Conservation (phyloP, 2,113 vertebrate genomes). For the Coturnix japonica region DNA sequence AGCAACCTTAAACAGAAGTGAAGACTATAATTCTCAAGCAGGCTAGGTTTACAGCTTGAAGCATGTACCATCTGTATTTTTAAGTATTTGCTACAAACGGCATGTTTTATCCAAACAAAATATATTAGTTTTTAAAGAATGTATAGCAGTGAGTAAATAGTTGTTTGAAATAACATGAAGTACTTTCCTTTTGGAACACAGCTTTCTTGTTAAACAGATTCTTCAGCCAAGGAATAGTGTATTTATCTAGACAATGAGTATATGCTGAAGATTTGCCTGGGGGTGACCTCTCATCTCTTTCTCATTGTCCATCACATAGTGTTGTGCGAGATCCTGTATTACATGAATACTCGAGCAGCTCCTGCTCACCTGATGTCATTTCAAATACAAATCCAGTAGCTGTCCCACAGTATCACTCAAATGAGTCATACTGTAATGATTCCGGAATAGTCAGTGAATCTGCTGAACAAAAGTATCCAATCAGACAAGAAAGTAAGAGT, state of each 20-base stretch:
- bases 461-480: background rate
- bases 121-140: background rate
- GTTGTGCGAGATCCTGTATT: constrained; percentile 36
- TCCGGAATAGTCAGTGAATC: constrained; percentile 30
- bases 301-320: constrained; percentile 58
- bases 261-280: constrained; percentile 34
- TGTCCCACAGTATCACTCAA: constrained; percentile 27
- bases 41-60: background rate
- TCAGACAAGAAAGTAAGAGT: constrained; percentile 51
- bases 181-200: background rate
- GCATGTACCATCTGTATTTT: background rate
- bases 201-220: constrained; percentile 25
- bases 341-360: constrained; percentile 42
- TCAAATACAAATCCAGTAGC: constrained; percentile 53
- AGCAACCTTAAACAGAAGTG: background rate
- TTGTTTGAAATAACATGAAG: background rate
- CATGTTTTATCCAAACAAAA: background rate
- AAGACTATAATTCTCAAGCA: background rate
- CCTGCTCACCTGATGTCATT: constrained; percentile 51
- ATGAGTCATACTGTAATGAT: background rate
- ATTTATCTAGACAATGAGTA: constrained; percentile 55
- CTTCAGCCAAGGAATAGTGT: background rate
- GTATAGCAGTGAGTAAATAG: background rate
- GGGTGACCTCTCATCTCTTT: constrained; percentile 46
- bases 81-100: background rate